Evolutionary conservation across 2,797 vertebrate species (phyloP).

Genomic region (Oryzias dopingdopingensis): DNA sequence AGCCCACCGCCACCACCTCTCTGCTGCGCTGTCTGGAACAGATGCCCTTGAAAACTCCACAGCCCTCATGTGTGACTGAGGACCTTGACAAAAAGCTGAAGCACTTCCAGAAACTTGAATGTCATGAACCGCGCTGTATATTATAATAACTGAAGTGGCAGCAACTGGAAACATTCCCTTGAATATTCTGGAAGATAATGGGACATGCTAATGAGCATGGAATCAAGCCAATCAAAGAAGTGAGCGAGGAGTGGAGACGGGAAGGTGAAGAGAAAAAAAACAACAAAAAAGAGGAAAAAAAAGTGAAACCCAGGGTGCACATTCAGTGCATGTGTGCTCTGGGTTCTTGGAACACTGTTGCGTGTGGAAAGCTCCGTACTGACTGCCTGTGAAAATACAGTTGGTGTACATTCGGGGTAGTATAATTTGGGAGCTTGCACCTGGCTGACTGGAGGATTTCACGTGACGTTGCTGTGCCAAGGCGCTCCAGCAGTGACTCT

Average conservation of each 20-base stretch:
- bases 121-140: constrained; percentile 79
- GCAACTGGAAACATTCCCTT: constrained; percentile 76
- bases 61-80: constrained; percentile 74
- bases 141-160: constrained; percentile 80
- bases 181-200: constrained; percentile 80
- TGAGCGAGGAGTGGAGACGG: constrained; percentile 46
- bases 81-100: constrained; percentile 81
- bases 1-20: constrained; percentile 61
- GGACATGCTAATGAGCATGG: constrained; percentile 81
- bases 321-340: constrained; percentile 28
- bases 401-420: constrained; percentile 57
- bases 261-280: constrained; percentile 36
- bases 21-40: constrained; percentile 84
- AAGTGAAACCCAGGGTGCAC: constrained; percentile 15
- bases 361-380: constrained; percentile 32
- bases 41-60: constrained; percentile 87
- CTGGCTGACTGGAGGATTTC: constrained; percentile 64
- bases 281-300: constrained; percentile 4
- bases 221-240: constrained; percentile 77
- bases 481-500: constrained; percentile 60
- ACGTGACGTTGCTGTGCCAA: constrained; percentile 54
- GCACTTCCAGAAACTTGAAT: constrained; percentile 81
- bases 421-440: constrained; percentile 69
- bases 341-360: constrained; percentile 44
- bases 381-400: constrained; percentile 59